Conservation (phyloP, 1,140 invertebrate genomes). For the Drosophila parabipectinata region DNA sequence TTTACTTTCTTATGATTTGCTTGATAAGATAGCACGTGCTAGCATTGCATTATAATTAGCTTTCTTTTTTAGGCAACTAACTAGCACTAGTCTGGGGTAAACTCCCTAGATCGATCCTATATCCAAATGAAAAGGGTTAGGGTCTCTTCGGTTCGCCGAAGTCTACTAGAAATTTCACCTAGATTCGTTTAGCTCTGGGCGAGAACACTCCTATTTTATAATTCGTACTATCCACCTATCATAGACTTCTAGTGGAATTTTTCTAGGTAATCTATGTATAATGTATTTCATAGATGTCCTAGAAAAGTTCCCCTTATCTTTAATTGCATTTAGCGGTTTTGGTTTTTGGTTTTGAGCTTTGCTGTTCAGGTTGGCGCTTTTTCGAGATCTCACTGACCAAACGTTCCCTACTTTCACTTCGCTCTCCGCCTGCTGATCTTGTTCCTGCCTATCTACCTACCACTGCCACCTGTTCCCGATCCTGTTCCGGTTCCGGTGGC, state of each 20-base stretch:
- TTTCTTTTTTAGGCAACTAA: constrained; percentile 19
- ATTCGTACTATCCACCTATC: constrained; percentile 34
- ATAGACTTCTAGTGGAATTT: constrained; percentile 17
- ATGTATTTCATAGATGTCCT: neutral
- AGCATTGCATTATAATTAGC: constrained; percentile 31
- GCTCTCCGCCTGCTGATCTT: constrained; percentile 53
- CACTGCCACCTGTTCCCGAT: constrained; percentile 31
- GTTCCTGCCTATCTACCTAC: constrained; percentile 37
- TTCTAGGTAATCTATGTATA: neutral
- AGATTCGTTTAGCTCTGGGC: constrained; percentile 31
- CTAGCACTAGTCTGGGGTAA: constrained; percentile 26
- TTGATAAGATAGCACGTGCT: constrained; percentile 50
- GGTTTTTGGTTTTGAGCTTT: constrained; percentile 66
- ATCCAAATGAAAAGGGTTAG: neutral
- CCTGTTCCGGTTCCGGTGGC: constrained; percentile 19
- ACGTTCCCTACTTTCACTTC: constrained; percentile 65
- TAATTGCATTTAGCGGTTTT: constrained; percentile 38
- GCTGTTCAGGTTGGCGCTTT: constrained; percentile 62
- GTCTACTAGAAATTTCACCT: constrained; percentile 29
- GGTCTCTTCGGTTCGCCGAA: constrained; percentile 17
- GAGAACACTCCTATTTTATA: constrained; percentile 39
- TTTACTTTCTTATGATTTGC: constrained; percentile 44
- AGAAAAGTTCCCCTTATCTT: constrained; percentile 7
- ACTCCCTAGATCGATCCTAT: constrained; percentile 10
- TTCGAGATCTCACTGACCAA: constrained; percentile 72